Evolutionary conservation across 2,113 vertebrate species (phyloP), one percentile per base, ranked within the genome.

Genomic region (Rostratula benghalensis): DNA sequence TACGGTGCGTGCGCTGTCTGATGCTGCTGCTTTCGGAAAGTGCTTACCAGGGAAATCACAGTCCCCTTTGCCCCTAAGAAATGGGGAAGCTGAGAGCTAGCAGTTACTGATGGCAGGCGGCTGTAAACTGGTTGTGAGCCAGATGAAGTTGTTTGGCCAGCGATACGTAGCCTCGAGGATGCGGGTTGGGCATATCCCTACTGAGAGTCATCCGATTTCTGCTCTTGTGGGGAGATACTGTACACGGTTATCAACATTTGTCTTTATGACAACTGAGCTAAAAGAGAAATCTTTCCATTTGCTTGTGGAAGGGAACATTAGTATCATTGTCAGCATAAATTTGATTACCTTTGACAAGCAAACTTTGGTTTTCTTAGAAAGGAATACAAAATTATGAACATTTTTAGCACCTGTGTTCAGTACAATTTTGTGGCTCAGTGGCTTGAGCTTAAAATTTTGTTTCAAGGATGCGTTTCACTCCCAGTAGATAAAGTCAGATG

Each of bases 361-460:
- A 89, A 37, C 15, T 65, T 93, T 41, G 17, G 13, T 73, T 91
- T 91, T 79, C 45, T 67, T 54, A 59, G 57, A 75, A 91, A 69
- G 37, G 79, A 88, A 30, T 56, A 37, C 3, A 33, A 70, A 88
- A 33, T 35, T 4, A 43, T 9, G 17, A 70, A 57, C 4, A 13
- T 19, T 53, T 74, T 85, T 25, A 43, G 76, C 45, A 39, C 79
- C 56, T 71, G 33, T 39, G 8, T 70, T 94, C 28, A 75, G 15
- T 93, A 51, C 89, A 75, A 53, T 96, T 92, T 59, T 61, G 30
- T 85, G 45, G 11, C 14, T 65, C 92, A 73, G 31, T 53, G 25
- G 13, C 75, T 91, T 90, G 71, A 93, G 48, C 45, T 67, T 91
- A 69, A 89, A 82, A 33, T 81, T 93, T 91, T 75, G 46, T 83